Evolutionary conservation across 2,888 invertebrate genomes (phyloP), one percentile per base, ranked within the genome.

Genomic region (Drepanosiphum platanoidis): DNA sequence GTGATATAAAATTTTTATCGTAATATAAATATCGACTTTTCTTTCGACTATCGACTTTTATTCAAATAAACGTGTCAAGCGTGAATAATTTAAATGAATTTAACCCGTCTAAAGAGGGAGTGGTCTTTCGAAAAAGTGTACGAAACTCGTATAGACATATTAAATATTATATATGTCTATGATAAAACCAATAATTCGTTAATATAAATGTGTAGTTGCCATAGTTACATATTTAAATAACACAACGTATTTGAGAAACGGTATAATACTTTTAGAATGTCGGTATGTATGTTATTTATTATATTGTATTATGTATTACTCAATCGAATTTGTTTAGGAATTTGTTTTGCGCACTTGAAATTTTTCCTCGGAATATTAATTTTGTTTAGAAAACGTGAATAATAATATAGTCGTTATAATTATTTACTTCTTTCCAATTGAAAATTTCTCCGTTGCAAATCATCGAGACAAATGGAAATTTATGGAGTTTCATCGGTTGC

Each of bases 381-480:
- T 52, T 1, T 46, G 18, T 46, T 46, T 11, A 46, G 18, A 46
- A 13, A 8, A 46, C 18, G n/a, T n/a, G n/a, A n/a, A n/a, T n/a
- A n/a, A n/a, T n/a, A n/a, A n/a, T n/a, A n/a, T n/a, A n/a, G n/a
- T n/a, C n/a, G n/a, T n/a, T 61, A 30, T 32, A 61, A 18, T 66
- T 52, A 32, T 77, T 89, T 90, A 92, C 92, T 88, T 91, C 90
- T 89, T 92, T 91, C 88, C 89, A 93, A 91, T 97, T 96, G 90
- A 96, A 97, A 88, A 96, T 93, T 91, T 96, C 96, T 74, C 96
- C 96, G 89, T 96, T 96, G 90, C 94, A 95, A 77, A 94, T 90
- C 71, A 94, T 90, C 87, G 92, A 92, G 80, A 94, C 90, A 87
- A 92, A 91, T 7, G 94, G 94, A 89, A 92, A 93, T 88, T 92